A percentile compares a stretch with the other conserved stretches of the same genome.
Evolutionary conservation across 2,113 vertebrate genomes (phyloP).

Genomic region (Rhabdornis inornatus): DNA sequence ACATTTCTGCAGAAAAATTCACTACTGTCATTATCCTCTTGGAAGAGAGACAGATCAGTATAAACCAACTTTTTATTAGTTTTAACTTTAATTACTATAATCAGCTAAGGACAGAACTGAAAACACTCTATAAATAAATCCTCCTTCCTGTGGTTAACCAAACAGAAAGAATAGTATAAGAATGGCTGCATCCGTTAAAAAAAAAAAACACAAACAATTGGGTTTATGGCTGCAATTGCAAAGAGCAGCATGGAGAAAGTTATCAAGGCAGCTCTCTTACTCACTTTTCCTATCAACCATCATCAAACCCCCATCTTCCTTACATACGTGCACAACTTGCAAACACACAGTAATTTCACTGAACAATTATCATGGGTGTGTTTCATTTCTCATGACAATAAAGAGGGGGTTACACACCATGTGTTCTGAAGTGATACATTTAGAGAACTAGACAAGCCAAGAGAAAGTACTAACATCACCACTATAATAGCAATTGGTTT

Average conservation of each 20-base stretch:
- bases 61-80: not conserved
- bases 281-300: not conserved
- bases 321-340: not conserved
- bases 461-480: not conserved
- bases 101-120: not conserved
- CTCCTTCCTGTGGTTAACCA: not conserved
- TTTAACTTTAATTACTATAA: not conserved
- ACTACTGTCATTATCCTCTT: not conserved
- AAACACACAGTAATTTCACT: not conserved
- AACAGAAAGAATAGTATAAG: not conserved
- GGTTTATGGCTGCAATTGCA: not conserved
- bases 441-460: not conserved
- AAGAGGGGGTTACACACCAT: fast-evolving
- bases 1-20: not conserved
- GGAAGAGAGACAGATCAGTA: not conserved
- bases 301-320: not conserved
- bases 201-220: not conserved
- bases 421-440: not conserved
- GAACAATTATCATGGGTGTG: not conserved
- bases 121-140: not conserved
- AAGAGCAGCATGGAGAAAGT: not conserved
- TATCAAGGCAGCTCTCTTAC: not conserved
- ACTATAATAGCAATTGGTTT: not conserved
- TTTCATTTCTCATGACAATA: not conserved
- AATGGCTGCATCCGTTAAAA: not conserved